Percentiles rank a stretch among this genome's conserved stretches.
These are phyloP conservation scores for Oryctolagus cuniculus DNA, from an alignment of 2,113 vertebrate species.

Conservation along the genomic window DNA sequence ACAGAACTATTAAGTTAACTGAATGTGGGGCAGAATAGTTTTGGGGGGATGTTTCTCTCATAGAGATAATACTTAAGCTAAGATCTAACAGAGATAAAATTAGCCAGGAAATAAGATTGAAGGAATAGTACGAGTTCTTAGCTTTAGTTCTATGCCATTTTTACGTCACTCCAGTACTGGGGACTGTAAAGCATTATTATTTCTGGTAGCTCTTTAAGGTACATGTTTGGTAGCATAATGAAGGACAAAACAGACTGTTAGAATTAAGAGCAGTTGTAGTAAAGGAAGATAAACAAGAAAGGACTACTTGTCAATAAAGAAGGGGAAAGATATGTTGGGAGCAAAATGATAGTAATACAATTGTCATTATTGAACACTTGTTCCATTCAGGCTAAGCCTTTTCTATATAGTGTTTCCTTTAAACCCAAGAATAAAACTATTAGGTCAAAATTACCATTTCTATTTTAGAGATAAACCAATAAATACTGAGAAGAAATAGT, in stretches of 20 bases:
- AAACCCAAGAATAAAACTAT: background rate
- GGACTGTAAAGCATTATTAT: background rate
- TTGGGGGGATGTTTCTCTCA: background rate
- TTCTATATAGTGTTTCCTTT: background rate
- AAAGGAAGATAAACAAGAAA: background rate
- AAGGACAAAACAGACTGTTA: background rate
- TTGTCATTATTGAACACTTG: background rate
- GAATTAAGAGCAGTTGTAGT: background rate
- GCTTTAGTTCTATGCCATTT: background rate
- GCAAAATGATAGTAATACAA: background rate
- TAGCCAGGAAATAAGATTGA: background rate
- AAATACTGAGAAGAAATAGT: background rate
- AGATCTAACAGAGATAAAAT: background rate
- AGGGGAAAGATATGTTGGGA: background rate
- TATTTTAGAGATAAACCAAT: background rate
- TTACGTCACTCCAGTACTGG: background rate
- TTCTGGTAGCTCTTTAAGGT: background rate
- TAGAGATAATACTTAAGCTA: background rate
- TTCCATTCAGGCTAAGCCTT: background rate
- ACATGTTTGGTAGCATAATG: background rate
- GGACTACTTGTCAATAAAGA: background rate
- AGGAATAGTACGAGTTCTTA: background rate
- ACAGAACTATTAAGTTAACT: background rate
- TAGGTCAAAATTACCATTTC: background rate
- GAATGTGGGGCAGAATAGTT: background rate